Conservation (phyloP, 1,140 invertebrate species). For the Wiebesia pumilae region DNA sequence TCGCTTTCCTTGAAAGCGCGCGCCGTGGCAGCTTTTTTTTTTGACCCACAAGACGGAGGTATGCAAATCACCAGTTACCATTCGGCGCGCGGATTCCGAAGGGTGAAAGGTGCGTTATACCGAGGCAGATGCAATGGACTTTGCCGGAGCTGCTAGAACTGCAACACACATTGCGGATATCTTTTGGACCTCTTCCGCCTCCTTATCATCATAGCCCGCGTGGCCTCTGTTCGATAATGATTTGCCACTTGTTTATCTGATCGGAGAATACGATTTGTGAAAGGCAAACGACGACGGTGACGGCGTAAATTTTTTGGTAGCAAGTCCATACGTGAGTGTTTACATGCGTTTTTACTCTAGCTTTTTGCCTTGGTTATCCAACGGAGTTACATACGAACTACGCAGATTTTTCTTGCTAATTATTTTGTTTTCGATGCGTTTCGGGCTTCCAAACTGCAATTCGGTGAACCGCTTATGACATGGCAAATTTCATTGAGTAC, state of each 20-base stretch:
- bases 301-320: background rate
- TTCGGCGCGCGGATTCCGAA: constrained; percentile 4
- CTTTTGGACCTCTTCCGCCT: background rate
- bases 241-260: constrained; percentile 35
- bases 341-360: too few relatives aligned
- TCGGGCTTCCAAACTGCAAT: background rate
- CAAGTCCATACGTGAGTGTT: background rate
- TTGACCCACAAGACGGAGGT: background rate
- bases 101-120: background rate
- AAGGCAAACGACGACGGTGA: background rate
- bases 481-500: constrained; percentile 21
- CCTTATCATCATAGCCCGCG: constrained; percentile 34
- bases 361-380: too few relatives aligned
- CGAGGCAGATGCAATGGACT: constrained; percentile 25
- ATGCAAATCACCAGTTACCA: background rate
- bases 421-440: background rate
- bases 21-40: background rate
- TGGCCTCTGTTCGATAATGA: constrained; percentile 37
- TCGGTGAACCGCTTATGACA: background rate
- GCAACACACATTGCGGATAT: background rate
- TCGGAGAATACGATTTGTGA: background rate
- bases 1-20: background rate
- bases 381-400: too few relatives aligned
- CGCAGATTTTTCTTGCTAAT: background rate
- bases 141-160: constrained; percentile 9